Evolutionary conservation across 2,113 vertebrate species (phyloP), one percentile per base, ranked within the genome.

Genomic region (Picathartes gymnocephalus): DNA sequence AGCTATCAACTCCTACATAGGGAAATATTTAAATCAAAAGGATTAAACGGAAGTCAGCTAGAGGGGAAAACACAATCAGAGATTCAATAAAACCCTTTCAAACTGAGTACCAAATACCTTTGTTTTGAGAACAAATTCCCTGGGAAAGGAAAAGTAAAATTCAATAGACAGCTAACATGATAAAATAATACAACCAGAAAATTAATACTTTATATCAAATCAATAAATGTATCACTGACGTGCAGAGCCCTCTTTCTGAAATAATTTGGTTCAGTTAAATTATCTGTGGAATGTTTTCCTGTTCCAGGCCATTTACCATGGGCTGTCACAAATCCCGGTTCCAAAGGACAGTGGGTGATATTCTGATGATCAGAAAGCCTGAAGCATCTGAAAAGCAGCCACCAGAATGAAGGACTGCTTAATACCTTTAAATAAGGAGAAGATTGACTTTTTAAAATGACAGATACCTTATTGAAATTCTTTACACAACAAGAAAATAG

Each of bases 101-200:
- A 91, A 84, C 16, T 23, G 35, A 70, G n/a, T 66, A 71, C 30
- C 30, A 92, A 86, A 70, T 66, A 78, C 15, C 39, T 94, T 92
- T 78, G 76, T 93, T 93, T 91, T 73, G 72, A 78, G 64, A 81
- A 92, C 40, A 92, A 93, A 84, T 73, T 93, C 51, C 28, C 42
- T 15, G 37, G 71, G 51, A 69, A 93, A 58, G 39, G 60, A 81
- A 85, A 94, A 91, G 25, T 73, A 86, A 86, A 88, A 88, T 86
- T 94, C 76, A 94, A 45, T 51, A 84, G 72, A 74, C 81, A 91
- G 44, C 16, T 86, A 92, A 78, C 72, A 58, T 54, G 72, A 68
- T 74, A 91, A 88, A 96, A 88, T 86, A 97, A 92, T 83, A 92
- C 42, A 90, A 84, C 27, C 72, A 84, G 91, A 90, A 96, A 90